A percentile compares a stretch with the other conserved stretches of the same genome.
These are phyloP conservation scores for Ennomos erosarius DNA, from an alignment of 2,888 invertebrate species.

Conservation along the genomic window DNA sequence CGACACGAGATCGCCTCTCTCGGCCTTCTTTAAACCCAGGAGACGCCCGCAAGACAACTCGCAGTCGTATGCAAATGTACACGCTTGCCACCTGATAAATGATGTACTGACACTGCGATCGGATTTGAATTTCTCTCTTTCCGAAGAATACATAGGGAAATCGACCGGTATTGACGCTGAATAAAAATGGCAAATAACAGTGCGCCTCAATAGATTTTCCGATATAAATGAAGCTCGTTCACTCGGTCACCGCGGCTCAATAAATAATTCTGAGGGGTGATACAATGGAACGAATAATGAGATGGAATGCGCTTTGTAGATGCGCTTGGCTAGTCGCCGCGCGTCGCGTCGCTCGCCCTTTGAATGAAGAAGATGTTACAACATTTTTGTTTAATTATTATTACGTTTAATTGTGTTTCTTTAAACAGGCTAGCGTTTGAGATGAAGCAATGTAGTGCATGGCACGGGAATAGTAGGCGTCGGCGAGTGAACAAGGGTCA, in stretches of 20 bases:
- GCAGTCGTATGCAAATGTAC: slow-evolving; percentile 74
- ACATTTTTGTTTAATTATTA: slow-evolving; percentile 43
- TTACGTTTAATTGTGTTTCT: slow-evolving; percentile 49
- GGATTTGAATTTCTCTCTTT: slow-evolving; percentile 41
- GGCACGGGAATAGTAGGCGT: slow-evolving; percentile 74
- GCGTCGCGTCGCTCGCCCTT: slow-evolving; percentile 34
- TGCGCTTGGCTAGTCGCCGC: slow-evolving; percentile 30
- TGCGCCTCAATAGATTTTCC: slow-evolving; percentile 46
- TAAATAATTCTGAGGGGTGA: slow-evolving; percentile 40
- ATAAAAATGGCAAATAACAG: slow-evolving; percentile 41
- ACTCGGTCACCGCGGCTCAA: slow-evolving; percentile 35
- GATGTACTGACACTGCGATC: slow-evolving; percentile 66
- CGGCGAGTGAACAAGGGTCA: slow-evolving; percentile 72
- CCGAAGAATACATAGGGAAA: slow-evolving; percentile 42
- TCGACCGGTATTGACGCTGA: slow-evolving; percentile 37
- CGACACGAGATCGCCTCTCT: slow-evolving; percentile 78
- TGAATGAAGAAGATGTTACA: slow-evolving; percentile 44
- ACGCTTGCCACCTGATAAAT: slow-evolving; percentile 73
- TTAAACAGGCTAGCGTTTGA: slow-evolving; percentile 55
- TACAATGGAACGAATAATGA: slow-evolving; percentile 38
- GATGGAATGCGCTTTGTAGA: slow-evolving; percentile 30
- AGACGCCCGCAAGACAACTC: slow-evolving; percentile 67
- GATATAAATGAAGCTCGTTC: slow-evolving; percentile 45
- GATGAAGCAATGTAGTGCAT: slow-evolving; percentile 67
- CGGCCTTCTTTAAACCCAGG: slow-evolving; percentile 74